Percentiles rank a stretch among this genome's conserved stretches.
These are phyloP conservation scores for Macrosoma leucophasiata DNA, from an alignment of 2,888 invertebrate genomes.

Conservation along the genomic window DNA sequence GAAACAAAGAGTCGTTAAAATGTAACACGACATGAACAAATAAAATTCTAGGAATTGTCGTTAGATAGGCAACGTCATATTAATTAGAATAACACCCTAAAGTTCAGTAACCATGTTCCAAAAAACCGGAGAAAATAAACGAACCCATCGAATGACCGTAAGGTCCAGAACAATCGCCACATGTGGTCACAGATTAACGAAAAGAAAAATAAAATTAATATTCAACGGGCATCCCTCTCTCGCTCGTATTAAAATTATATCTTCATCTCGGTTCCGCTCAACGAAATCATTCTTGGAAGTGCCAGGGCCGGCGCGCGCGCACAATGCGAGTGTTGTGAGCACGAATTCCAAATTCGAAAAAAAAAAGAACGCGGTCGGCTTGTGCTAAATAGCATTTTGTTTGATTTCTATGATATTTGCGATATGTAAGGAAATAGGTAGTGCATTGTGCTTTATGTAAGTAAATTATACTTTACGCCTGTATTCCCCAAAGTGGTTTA, in stretches of 20 bases:
- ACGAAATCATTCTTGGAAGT: conserved; percentile 73
- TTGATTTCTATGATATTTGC: conserved; percentile 38
- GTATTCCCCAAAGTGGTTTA: too few relatives aligned
- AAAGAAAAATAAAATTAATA: conserved; percentile 70
- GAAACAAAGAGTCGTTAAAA: too few relatives aligned
- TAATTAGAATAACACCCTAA: conserved; percentile 66
- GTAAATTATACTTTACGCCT: too few relatives aligned
- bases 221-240: conserved; percentile 36
- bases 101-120: conserved; percentile 52
- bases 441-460: too few relatives aligned
- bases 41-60: too few relatives aligned
- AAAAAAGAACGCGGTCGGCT: conserved; percentile 43
- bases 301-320: conserved; percentile 56
- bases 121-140: conserved; percentile 33
- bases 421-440: too few relatives aligned
- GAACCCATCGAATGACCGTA: conserved; percentile 61
- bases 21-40: neutral
- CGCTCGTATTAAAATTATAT: conserved; percentile 18
- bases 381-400: conserved; percentile 52
- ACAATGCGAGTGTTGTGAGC: conserved; percentile 73
- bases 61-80: too few relatives aligned
- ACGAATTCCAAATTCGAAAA: conserved; percentile 60
- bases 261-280: conserved; percentile 38
- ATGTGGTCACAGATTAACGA: conserved; percentile 72
- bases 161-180: conserved; percentile 73